Percentiles rank a stretch among this genome's conserved stretches.
phyloP scores from a whole-genome alignment of 2,113 vertebrate species.

The Mobula birostris region DNA sequence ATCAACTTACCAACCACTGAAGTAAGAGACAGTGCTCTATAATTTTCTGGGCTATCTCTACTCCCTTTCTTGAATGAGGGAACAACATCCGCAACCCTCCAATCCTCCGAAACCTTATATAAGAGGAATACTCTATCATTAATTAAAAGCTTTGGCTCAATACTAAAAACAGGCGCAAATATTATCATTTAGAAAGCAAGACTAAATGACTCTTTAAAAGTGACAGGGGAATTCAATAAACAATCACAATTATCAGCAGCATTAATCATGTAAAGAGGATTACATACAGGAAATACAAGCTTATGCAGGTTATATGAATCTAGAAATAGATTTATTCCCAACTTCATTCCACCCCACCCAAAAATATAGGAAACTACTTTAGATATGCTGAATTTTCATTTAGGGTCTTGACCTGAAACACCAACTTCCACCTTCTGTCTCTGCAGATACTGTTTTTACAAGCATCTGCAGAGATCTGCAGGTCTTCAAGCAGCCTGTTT shows the following conservation, averaged over 20 bases:
- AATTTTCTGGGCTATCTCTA: no score
- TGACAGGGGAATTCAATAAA: conserved; percentile 13
- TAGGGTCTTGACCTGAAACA: not conserved
- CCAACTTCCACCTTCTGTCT: no score
- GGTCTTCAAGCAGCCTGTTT: no score
- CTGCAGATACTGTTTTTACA: no score
- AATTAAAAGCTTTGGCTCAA: conserved; percentile 5
- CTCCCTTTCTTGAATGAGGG: no score
- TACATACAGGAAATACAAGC: not conserved
- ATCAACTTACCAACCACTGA: no score
- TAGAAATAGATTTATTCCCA: not conserved
- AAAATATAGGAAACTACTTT: not conserved
- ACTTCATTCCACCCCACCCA: not conserved
- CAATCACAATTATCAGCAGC: not conserved
- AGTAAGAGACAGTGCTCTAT: no score
- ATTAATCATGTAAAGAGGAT: not conserved
- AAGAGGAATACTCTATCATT: not conserved
- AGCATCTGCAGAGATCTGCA: no score
- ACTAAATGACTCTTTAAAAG: not conserved
- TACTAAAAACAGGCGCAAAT: not conserved
- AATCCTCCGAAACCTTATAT: not conserved
- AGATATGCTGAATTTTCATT: not conserved
- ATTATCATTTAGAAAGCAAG: not conserved
- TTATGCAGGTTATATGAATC: not conserved
- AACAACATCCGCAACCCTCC: no score